phyloP scores from a whole-genome alignment of 1,140 invertebrate genomes.

The Hylyphantes graminicola region DNA sequence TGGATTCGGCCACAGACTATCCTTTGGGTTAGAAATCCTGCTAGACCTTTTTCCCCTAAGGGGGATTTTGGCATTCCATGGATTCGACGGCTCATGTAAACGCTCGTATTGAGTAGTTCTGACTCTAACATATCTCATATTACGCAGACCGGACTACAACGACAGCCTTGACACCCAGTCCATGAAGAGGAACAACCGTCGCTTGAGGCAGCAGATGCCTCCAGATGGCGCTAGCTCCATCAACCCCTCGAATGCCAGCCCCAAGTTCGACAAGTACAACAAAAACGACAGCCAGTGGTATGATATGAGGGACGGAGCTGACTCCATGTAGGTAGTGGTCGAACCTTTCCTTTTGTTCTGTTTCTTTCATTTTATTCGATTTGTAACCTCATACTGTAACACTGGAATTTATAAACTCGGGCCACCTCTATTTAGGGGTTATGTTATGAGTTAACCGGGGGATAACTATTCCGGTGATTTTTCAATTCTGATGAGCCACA shows the following conservation, averaged over 20 bases:
- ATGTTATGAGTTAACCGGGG: too few species aligned
- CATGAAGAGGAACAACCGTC: slow-evolving; percentile 51
- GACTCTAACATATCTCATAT: not conserved
- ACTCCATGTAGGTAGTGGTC: slow-evolving; percentile 60
- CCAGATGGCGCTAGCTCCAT: slow-evolving; percentile 64
- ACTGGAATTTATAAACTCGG: too few species aligned
- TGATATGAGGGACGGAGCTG: slow-evolving; percentile 59
- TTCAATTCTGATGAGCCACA: too few species aligned
- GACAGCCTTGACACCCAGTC: slow-evolving; percentile 55
- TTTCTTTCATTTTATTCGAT: not conserved
- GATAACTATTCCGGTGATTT: too few species aligned
- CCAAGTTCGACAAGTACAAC: slow-evolving; percentile 60
- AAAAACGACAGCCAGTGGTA: slow-evolving; percentile 59
- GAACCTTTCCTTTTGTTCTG: not conserved
- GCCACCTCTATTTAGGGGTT: too few species aligned
- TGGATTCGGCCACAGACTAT: too few species aligned
- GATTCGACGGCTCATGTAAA: too few species aligned
- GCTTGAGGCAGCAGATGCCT: slow-evolving; percentile 61
- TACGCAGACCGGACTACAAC: slow-evolving; percentile 45
- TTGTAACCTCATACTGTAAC: too few species aligned
- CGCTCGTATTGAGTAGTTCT: not conserved
- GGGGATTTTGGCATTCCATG: too few species aligned
- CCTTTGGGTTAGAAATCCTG: too few species aligned
- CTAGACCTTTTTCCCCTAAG: too few species aligned
- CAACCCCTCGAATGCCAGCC: slow-evolving; percentile 57